Percentiles rank a stretch among this genome's conserved stretches.
Conservation (phyloP, 1,140 invertebrate species). For the Tetraneura akinire region DNA sequence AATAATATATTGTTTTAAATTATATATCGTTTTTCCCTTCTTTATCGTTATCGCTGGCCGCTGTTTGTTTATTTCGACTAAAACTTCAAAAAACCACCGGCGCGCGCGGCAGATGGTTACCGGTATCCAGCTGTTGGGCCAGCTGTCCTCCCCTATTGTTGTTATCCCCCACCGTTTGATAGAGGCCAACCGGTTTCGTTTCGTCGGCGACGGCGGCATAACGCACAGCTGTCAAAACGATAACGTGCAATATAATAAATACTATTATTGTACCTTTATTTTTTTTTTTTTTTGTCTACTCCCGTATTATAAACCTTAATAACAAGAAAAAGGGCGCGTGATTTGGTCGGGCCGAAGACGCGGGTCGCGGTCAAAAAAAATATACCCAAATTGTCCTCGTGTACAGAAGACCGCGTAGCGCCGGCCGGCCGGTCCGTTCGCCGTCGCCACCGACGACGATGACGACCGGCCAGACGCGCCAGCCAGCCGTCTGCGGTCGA, state of each 20-base stretch:
- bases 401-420: background rate
- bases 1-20: background rate
- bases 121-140: constrained; percentile 49
- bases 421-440: constrained; percentile 8
- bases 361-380: background rate
- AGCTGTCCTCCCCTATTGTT: constrained; percentile 51
- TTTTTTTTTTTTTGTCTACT: background rate
- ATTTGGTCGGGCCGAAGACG: background rate
- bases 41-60: no score
- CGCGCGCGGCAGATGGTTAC: constrained; percentile 44
- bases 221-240: constrained; percentile 36
- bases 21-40: background rate
- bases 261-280: background rate
- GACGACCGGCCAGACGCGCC: background rate
- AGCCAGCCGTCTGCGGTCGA: constrained; percentile 19
- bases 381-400: no score
- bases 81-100: background rate
- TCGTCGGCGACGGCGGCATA: background rate
- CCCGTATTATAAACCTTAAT: background rate
- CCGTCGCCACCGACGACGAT: background rate
- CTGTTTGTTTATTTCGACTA: no score
- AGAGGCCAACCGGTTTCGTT: constrained; percentile 42
- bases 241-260: background rate
- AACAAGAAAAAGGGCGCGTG: no score
- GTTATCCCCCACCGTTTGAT: background rate